A percentile compares a stretch with the other conserved stretches of the same genome.
These are phyloP conservation scores for Diarsia rubi DNA, from an alignment of 2,888 invertebrate genomes.

Conservation along the genomic window DNA sequence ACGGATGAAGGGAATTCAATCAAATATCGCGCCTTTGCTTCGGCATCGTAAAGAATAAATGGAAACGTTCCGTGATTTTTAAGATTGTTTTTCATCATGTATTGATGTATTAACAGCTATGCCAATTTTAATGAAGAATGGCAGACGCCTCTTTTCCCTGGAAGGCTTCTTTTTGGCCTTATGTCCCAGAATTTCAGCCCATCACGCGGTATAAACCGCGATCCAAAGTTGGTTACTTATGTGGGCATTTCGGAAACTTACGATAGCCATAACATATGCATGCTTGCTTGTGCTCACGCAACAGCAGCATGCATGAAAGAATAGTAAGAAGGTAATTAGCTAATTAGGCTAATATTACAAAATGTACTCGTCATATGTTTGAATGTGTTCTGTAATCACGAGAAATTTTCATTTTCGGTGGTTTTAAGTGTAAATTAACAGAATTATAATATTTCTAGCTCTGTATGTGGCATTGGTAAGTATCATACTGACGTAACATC, in stretches of 20 bases:
- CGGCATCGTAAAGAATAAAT: background rate
- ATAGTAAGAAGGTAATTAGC: slow-evolving; percentile 44
- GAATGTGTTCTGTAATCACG: background rate
- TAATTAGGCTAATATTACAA: slow-evolving; percentile 50
- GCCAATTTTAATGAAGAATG: background rate
- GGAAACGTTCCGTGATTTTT: background rate
- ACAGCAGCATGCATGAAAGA: slow-evolving; percentile 41
- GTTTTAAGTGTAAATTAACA: background rate
- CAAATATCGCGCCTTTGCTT: too few species aligned
- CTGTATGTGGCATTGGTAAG: background rate
- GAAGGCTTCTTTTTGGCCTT: background rate
- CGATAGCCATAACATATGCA: background rate
- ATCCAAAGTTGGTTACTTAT: background rate
- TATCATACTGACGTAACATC: background rate
- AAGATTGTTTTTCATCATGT: background rate
- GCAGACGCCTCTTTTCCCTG: background rate
- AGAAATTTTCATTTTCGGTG: background rate
- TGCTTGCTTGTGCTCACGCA: slow-evolving; percentile 39
- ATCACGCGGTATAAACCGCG: background rate
- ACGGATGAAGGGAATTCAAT: too few species aligned
- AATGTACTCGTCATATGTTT: slow-evolving; percentile 30
- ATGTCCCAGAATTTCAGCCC: background rate
- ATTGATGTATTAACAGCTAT: background rate
- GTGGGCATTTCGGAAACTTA: background rate
- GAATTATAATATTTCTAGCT: background rate